These are phyloP conservation scores for Drosophila mayaguana DNA, from an alignment of 2,888 invertebrate species.

Conservation along the genomic window DNA sequence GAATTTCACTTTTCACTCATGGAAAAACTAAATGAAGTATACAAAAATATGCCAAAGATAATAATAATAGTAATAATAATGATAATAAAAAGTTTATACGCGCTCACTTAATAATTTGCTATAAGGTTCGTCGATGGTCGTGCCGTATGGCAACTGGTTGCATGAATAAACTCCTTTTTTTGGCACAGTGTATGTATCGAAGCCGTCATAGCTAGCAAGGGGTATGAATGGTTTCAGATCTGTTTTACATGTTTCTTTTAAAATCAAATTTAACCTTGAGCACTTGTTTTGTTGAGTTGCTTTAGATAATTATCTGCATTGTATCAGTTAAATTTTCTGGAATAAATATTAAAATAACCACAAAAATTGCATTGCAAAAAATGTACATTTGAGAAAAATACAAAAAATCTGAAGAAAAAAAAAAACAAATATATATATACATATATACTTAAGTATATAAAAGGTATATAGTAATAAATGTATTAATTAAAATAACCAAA, in stretches of 20 bases:
- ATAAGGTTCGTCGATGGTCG: constrained; percentile 59
- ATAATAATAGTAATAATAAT: constrained; percentile 46
- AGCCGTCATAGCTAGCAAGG: background rate
- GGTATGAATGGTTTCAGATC: background rate
- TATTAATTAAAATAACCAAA: too few species aligned
- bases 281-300: background rate
- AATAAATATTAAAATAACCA: too few species aligned
- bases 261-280: background rate
- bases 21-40: constrained; percentile 58
- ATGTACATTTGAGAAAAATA: too few species aligned
- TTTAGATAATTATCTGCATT: background rate
- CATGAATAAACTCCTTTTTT: constrained; percentile 15
- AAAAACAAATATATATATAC: too few species aligned
- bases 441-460: too few species aligned
- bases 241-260: background rate
- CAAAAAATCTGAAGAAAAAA: too few species aligned
- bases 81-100: constrained; percentile 50
- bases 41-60: constrained; percentile 24
- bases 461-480: too few species aligned
- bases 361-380: too few species aligned
- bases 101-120: constrained; percentile 68
- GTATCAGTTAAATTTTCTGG: background rate
- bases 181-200: constrained; percentile 26
- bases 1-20: constrained; percentile 71
- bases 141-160: constrained; percentile 62